A percentile compares a stretch with the other conserved stretches of the same genome.
Conservation (phyloP, 2,113 vertebrate genomes). For the Mormoops blainvillei region DNA sequence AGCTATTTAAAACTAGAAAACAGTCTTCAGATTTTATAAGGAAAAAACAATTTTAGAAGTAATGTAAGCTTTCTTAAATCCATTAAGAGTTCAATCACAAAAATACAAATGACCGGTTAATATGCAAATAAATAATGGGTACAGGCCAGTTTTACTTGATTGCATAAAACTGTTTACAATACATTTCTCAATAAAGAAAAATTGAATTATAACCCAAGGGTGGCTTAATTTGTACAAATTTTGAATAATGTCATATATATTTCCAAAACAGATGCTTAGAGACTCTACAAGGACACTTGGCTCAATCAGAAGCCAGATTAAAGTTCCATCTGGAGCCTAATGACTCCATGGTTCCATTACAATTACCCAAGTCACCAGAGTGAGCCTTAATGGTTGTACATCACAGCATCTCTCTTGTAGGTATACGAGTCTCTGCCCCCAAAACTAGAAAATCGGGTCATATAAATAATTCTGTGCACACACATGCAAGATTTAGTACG, state of each 20-base stretch:
- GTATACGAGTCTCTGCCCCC: constrained; percentile 25
- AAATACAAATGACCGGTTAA: constrained; percentile 64
- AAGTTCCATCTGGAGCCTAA: constrained; percentile 83
- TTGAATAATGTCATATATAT: constrained; percentile 84
- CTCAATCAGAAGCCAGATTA: constrained; percentile 84
- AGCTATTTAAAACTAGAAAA: constrained; percentile 38
- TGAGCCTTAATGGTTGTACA: constrained; percentile 65
- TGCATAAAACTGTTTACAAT: constrained; percentile 77
- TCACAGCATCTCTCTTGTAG: constrained; percentile 55
- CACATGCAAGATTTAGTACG: not conserved
- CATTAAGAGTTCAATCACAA: constrained; percentile 54
- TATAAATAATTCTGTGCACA: not conserved
- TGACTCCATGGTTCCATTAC: constrained; percentile 78
- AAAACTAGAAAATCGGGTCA: constrained; percentile 43
- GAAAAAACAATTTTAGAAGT: constrained; percentile 18
- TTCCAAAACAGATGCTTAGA: constrained; percentile 86
- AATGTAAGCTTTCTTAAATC: constrained; percentile 55
- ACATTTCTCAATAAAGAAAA: constrained; percentile 82
- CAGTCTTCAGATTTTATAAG: constrained; percentile 26
- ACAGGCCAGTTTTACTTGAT: constrained; percentile 69
- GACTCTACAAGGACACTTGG: constrained; percentile 81
- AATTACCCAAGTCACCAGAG: constrained; percentile 80
- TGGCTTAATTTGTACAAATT: constrained; percentile 84
- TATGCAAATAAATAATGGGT: constrained; percentile 67
- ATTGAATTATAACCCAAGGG: constrained; percentile 81